Conservation (phyloP, 2,113 vertebrate genomes). For the Typhlomys cinereus region DNA sequence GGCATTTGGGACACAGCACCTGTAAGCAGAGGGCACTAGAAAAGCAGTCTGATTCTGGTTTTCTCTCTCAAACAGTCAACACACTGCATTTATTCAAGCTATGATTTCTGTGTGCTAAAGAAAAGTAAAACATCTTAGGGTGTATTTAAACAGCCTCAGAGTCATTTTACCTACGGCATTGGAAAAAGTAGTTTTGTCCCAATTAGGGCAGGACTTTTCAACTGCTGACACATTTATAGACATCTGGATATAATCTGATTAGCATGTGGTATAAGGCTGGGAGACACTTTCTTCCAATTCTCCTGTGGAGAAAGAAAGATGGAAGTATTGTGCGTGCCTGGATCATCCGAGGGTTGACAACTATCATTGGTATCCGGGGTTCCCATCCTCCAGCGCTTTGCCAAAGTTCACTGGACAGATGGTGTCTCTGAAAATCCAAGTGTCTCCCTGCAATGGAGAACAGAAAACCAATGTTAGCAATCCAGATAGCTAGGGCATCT, state of each 20-base stretch:
- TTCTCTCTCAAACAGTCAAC: background rate
- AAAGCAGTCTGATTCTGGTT: background rate
- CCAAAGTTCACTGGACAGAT: conserved; percentile 22
- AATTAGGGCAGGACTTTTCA: conserved; percentile 46
- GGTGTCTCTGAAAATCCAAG: background rate
- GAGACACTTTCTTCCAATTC: background rate
- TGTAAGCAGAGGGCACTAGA: background rate
- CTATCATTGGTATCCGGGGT: background rate
- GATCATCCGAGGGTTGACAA: background rate
- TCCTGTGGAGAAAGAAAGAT: conserved; percentile 10
- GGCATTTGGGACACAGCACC: background rate
- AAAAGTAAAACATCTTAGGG: conserved; percentile 46
- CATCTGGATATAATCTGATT: conserved; percentile 62
- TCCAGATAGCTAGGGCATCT: background rate
- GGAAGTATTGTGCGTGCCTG: background rate
- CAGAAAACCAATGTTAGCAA: conserved; percentile 15
- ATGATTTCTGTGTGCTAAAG: background rate
- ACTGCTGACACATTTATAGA: conserved; percentile 40
- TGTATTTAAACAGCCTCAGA: background rate
- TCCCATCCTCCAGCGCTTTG: background rate
- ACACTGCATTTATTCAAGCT: background rate
- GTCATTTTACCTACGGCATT: conserved; percentile 38
- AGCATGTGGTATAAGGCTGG: conserved; percentile 13
- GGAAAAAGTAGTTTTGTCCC: conserved; percentile 33
- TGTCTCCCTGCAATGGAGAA: background rate